Evolutionary conservation across 2,113 vertebrate genomes (phyloP), one percentile per base, ranked within the genome.

Genomic region (Origma solitaria): DNA sequence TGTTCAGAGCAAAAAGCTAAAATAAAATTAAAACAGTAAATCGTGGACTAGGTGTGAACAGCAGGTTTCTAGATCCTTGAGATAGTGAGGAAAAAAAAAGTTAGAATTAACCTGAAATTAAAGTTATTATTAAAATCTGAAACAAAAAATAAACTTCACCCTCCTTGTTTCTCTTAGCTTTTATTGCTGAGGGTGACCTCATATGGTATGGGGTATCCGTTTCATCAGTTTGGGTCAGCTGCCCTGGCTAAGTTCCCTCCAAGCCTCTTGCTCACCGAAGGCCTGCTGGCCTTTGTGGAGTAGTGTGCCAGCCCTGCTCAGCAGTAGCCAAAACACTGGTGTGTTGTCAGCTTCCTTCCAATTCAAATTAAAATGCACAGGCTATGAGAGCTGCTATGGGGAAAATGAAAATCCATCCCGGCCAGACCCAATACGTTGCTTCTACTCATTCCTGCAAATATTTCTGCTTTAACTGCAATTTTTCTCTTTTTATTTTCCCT

Each of bases 381-480:
- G 40, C 23, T 38, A 8, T 17, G 22, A 47, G n/a, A 61, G 11
- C 15, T 28, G 31, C 31, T 31, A 1, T 22, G 24, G 54, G 21
- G 24, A 49, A 82, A 42, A 27, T 12, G n/a, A 42, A 42, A 37
- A 20, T n/a, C n/a, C 11, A 12, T 18, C 11, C 35, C 40, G 62
- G 47, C 2, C 42, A 50, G 18, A 54, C 3, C 6, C 1, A 51
- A n/a, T 16, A 31, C 22, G 3, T 21, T 71, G 8, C 22, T 44
- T 70, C 15, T 47, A 30, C 6, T 71, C 37, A 27, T 53, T 71
- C 62, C 8, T 44, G 14, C 7, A 68, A 76, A 83, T 33, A 18
- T 9, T 0, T 6, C n/a, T 28, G 15, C 56, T n/a, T 14, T 0
- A 72, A 73, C 4, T 45, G 5, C 3, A 24, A 65, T 62, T 84